phyloP scores from a whole-genome alignment of 2,888 invertebrate species.

The Nomada lathburiana region DNA sequence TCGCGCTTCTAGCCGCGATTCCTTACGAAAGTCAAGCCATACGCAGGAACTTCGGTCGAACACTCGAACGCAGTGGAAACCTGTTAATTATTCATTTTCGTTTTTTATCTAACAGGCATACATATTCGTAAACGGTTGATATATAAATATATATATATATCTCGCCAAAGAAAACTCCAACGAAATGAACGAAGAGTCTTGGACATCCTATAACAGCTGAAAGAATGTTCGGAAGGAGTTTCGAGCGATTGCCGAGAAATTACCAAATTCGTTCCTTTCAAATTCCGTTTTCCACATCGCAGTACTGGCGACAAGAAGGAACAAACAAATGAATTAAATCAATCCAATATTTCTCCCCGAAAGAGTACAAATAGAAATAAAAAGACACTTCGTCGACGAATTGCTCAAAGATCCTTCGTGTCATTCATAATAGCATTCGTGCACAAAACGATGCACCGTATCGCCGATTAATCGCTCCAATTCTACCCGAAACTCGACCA shows the following conservation, averaged over 20 bases:
- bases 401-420: constrained; percentile 15
- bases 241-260: not conserved
- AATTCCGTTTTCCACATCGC: too few relatives aligned
- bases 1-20: not conserved
- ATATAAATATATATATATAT: not conserved
- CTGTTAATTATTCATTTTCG: not conserved
- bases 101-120: not conserved
- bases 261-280: too few relatives aligned
- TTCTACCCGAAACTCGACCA: constrained; percentile 11
- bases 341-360: not conserved
- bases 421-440: constrained; percentile 3
- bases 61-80: constrained; percentile 7
- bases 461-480: constrained; percentile 1
- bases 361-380: not conserved
- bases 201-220: not conserved
- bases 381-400: not conserved
- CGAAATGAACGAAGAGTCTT: not conserved
- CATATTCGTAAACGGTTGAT: not conserved
- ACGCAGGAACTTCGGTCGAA: not conserved
- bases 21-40: not conserved
- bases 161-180: not conserved
- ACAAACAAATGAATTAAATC: not conserved
- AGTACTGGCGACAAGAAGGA: not conserved
- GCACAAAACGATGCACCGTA: not conserved
- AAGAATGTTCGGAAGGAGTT: not conserved